Conservation (phyloP, 2,888 invertebrate genomes). For the Escarpia spicata region DNA sequence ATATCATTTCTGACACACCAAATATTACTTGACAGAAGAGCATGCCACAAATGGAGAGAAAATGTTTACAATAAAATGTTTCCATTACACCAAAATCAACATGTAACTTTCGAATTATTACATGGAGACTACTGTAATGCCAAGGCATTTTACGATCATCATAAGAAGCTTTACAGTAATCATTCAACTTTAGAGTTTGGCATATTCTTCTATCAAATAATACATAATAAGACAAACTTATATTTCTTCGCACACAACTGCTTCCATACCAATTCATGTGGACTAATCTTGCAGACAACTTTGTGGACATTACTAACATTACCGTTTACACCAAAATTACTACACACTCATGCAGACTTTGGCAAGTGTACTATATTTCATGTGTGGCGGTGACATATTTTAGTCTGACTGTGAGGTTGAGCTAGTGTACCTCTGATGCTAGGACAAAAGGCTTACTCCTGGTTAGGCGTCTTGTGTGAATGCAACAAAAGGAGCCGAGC, state of each 20-base stretch:
- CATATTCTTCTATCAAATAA: too few relatives aligned
- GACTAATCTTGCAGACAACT: background rate
- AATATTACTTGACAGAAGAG: background rate
- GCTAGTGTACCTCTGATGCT: background rate
- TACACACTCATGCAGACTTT: background rate
- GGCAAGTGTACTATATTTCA: background rate
- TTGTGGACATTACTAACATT: background rate
- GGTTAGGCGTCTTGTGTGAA: background rate
- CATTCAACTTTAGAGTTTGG: too few relatives aligned
- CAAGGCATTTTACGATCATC: background rate
- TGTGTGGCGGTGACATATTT: background rate
- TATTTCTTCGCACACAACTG: background rate
- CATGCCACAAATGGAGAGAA: background rate
- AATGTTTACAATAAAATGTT: background rate
- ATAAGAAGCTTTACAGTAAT: background rate
- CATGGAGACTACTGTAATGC: background rate
- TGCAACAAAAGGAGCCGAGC: background rate
- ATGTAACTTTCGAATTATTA: background rate
- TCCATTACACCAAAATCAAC: background rate
- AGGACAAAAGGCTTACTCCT: background rate
- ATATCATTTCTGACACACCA: background rate
- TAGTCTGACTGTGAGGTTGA: background rate
- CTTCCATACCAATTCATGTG: background rate
- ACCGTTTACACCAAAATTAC: background rate
- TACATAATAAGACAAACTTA: background rate